Evolutionary conservation across 2,797 vertebrate genomes (phyloP).

Genomic region (Champsocephalus gunnari): DNA sequence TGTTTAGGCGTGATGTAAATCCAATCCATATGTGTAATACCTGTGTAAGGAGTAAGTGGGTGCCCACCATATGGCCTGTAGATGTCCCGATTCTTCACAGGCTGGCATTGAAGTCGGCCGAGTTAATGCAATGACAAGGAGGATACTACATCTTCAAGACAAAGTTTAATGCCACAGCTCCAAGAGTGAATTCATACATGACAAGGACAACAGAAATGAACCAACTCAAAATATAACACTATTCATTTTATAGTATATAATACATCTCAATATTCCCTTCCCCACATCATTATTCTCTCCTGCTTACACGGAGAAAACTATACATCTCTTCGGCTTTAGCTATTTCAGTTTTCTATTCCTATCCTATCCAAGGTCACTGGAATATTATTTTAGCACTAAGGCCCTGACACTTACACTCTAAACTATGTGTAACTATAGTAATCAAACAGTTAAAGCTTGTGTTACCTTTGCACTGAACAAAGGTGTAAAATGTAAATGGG

Average conservation of each 20-base stretch:
- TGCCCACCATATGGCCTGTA: conserved; percentile 65
- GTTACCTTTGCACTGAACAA: conserved; percentile 1
- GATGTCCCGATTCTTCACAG: conserved; percentile 71
- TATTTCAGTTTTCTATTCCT: not conserved
- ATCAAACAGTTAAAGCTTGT: not conserved
- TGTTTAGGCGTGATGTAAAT: conserved; percentile 63
- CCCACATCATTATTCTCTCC: not conserved
- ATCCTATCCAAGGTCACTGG: not conserved
- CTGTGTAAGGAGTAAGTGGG: conserved; percentile 60
- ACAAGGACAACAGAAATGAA: conserved; percentile 8
- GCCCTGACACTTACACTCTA: not conserved
- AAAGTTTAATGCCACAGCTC: conserved; percentile 34
- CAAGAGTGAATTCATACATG: conserved; percentile 20
- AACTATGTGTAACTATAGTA: not conserved
- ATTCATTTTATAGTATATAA: conserved; percentile 1
- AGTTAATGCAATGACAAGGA: conserved; percentile 67
- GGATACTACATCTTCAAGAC: conserved; percentile 34
- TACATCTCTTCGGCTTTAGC: not conserved
- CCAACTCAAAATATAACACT: conserved; percentile 7
- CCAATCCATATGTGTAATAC: conserved; percentile 67
- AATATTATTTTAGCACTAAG: not conserved
- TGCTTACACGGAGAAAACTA: not conserved
- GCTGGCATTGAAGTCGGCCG: conserved; percentile 58
- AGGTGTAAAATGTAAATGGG: conserved; percentile 51
- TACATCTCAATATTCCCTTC: not conserved